Evolutionary conservation across 2,888 invertebrate species (phyloP), one percentile per base, ranked within the genome.

Genomic region (Drosophila ustulata): DNA sequence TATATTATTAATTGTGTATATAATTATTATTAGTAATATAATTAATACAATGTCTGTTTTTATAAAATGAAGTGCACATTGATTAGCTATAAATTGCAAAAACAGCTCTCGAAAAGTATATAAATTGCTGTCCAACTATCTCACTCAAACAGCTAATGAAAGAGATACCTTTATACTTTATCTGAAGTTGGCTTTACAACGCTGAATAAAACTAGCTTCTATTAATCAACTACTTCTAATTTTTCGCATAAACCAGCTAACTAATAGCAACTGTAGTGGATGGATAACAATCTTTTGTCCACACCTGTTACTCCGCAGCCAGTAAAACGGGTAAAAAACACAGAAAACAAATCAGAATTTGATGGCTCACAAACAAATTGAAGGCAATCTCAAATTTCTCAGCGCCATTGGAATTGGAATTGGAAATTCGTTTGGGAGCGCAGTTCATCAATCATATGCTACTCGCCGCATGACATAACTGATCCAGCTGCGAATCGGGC

Each of bases 401-500:
- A 25, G 9, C 41, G 53, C 30, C 23, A 41, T 43, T 28, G 41
- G 41, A 43, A 53, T 43, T 28, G 41, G 41, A 43, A 53, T 45
- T 45, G 55, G 34, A 56, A 45, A 55, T 45, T 55, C 3, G 32
- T 13, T 34, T n/a, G 23, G 6, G 50, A 49, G 43, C 32, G 8
- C 34, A 30, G 51, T 57, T 61, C 83, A 83, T 83, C 88, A 83
- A 88, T 83, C 83, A 85, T 56, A 37, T 43, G 46, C 67, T 66
- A 64, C 50, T 66, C 81, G 67, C 83, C 69, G 69, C 88, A 79
- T 88, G 88, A 82, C 85, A 82, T 82, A 73, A 85, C 75, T 75
- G 51, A 66, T 85, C 83, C 88, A 88, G 82, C 83, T 85, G 88
- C 58, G 86, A 51, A 32, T 43, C 28, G 25, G 26, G 64, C 64